Base-by-base conservation (phyloP, 2,797 vertebrate species). In the Lithobates pipiens region DNA sequence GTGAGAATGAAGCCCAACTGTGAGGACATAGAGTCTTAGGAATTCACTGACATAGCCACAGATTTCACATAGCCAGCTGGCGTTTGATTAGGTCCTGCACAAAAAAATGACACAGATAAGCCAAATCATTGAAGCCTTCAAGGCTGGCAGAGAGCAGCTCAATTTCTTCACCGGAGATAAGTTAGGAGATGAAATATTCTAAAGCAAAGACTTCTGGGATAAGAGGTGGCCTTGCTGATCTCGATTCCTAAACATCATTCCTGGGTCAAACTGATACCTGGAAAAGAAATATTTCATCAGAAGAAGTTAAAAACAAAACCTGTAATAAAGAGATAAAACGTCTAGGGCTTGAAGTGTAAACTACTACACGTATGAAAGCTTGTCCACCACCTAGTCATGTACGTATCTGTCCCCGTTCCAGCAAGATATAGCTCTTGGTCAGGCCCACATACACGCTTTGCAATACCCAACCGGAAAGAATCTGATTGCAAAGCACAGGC, bases 191-290 rank as follows among this genome's bases (percentile, higher is more conserved):
- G 88, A 70, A 27, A n/a, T 0, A 5, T 69, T 78, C 78, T 77
- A 89, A 76, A 80, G 69, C 84, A 74, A 89, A 76, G 83, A 90
- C 87, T 91, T 95, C 5, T 94, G 87, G 7, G 94, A 93, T 88
- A 95, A 94, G 89, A 93, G 94, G 88, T 90, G 93, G 80, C 92
- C 92, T 82, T 90, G 91, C 77, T 93, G 75, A 25, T 89, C 90
- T 0, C 94, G 95, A 87, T 89, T 90, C 88, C 69, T 89, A 89
- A 99, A 98, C 96, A 99, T 97, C 89, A 97, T 94, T 5, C 94
- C 94, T 2, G 97, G 97, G 86, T 98, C 96, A 83, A 98, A 98
- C 86, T 91, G 95, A 85, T 97, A 99, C 86, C 97, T 99, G 5
- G 0, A 76, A 82, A 71, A 57, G 34, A 85, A 73, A 75, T 3